phyloP scores from a whole-genome alignment of 2,797 vertebrate species.

The Falco concolor region DNA sequence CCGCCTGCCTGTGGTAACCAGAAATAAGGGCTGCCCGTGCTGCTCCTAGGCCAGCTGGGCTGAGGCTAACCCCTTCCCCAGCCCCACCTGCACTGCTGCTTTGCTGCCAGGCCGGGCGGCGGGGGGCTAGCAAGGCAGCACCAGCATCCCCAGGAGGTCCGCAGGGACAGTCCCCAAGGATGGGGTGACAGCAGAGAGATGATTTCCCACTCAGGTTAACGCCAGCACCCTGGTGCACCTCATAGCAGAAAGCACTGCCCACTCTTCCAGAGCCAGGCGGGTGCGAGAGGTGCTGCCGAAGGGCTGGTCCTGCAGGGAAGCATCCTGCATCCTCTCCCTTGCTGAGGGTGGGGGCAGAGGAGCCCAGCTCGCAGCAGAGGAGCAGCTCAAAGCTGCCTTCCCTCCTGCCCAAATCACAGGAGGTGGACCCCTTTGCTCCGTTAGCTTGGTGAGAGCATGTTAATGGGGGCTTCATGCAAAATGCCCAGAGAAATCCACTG shows the following conservation, averaged over 20 bases:
- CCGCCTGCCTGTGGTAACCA: not conserved
- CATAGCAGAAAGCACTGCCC: not conserved
- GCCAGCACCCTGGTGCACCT: not conserved
- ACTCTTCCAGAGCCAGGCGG: rapidly evolving
- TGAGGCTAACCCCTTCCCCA: not conserved
- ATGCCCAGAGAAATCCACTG: not conserved
- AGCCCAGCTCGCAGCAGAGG: not conserved
- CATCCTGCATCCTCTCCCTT: not conserved
- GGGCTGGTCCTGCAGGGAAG: not conserved
- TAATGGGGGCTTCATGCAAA: not conserved
- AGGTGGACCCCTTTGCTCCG: not conserved
- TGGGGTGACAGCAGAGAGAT: not conserved
- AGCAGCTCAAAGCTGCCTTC: not conserved
- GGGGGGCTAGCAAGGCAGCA: not conserved
- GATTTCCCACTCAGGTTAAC: not conserved
- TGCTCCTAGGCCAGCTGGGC: rapidly evolving
- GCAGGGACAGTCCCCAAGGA: not conserved
- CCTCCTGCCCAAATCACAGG: not conserved
- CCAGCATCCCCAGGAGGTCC: not conserved
- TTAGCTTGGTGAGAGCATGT: rapidly evolving
- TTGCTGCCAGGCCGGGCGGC: rapidly evolving
- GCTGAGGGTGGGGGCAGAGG: not conserved
- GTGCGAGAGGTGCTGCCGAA: not conserved
- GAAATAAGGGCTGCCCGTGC: not conserved
- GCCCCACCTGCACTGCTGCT: not conserved